Evolutionary conservation across 2,797 vertebrate genomes (phyloP).

Genomic region (Oreochromis mossambicus): DNA sequence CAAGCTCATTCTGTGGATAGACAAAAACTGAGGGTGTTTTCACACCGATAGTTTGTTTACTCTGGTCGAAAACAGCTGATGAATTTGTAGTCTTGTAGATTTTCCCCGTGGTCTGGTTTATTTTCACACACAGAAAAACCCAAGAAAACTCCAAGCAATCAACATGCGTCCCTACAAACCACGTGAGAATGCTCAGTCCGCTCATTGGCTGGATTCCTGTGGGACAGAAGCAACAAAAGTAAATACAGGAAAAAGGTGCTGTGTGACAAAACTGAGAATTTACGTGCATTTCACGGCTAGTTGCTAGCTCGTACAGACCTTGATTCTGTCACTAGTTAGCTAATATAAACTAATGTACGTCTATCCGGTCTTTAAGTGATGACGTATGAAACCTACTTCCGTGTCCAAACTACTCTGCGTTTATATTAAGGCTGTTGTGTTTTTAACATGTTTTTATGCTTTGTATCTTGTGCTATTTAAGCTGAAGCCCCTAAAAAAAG

Average conservation of each 20-base stretch:
- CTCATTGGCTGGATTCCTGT: not conserved
- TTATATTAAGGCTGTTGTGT: not conserved
- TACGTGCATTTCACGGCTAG: not conserved
- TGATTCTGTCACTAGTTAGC: not conserved
- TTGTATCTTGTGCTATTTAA: not conserved
- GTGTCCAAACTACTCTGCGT: not conserved
- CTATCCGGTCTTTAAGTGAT: not conserved
- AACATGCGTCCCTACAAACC: not conserved
- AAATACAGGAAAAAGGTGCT: not conserved
- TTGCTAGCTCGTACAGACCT: not conserved
- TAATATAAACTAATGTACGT: not conserved
- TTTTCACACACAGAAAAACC: not conserved
- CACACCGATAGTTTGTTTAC: accelerated
- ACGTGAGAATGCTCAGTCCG: accelerated
- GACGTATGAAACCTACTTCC: not conserved
- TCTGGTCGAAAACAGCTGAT: not conserved
- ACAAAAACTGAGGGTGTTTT: not conserved
- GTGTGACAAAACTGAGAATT: not conserved
- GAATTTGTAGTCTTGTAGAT: not conserved
- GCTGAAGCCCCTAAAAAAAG: not conserved
- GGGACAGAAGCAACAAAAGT: not conserved
- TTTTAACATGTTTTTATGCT: not conserved
- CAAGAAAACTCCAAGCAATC: not conserved
- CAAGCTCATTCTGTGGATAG: not conserved
- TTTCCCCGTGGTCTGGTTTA: not conserved